Evolutionary conservation across 2,888 invertebrate species (phyloP).

Genomic region (Cheilosia variabilis): DNA sequence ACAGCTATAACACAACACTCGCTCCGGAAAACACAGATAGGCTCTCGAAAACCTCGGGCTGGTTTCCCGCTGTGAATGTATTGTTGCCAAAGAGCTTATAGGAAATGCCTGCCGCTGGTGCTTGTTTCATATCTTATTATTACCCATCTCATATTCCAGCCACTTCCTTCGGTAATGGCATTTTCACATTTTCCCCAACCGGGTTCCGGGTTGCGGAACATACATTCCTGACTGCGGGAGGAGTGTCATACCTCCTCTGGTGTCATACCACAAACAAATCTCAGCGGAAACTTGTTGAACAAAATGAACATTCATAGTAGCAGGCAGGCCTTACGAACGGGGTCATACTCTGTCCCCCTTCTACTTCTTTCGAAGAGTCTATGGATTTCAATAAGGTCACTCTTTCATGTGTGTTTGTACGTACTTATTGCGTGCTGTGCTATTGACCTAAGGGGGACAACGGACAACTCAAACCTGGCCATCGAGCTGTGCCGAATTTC

Average conservation of each 20-base stretch:
- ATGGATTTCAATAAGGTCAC: neutral
- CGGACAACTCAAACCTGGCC: constrained; percentile 2
- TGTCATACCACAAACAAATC: constrained; percentile 17
- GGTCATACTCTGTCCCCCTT: neutral
- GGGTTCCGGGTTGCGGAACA: neutral
- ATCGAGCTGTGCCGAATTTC: constrained; percentile 1
- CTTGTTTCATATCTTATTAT: constrained; percentile 65
- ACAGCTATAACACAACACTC: neutral
- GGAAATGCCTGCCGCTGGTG: constrained; percentile 11
- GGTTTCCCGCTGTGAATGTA: neutral
- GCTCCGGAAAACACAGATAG: neutral
- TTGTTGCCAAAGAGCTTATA: neutral
- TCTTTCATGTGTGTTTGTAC: neutral
- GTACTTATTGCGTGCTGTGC: constrained; percentile 4
- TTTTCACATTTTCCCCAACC: constrained; percentile 57
- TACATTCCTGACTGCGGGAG: neutral
- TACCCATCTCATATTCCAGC: constrained; percentile 56
- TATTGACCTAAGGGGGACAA: neutral
- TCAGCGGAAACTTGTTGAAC: constrained; percentile 53
- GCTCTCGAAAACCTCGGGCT: neutral
- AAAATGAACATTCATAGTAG: constrained; percentile 4
- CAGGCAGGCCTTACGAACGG: neutral
- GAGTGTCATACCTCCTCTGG: neutral
- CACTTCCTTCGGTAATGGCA: constrained; percentile 59
- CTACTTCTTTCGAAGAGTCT: neutral